A percentile compares a stretch with the other conserved stretches of the same genome.
phyloP scores from a whole-genome alignment of 1,140 invertebrate species.

The Campoletis sonorensis region DNA sequence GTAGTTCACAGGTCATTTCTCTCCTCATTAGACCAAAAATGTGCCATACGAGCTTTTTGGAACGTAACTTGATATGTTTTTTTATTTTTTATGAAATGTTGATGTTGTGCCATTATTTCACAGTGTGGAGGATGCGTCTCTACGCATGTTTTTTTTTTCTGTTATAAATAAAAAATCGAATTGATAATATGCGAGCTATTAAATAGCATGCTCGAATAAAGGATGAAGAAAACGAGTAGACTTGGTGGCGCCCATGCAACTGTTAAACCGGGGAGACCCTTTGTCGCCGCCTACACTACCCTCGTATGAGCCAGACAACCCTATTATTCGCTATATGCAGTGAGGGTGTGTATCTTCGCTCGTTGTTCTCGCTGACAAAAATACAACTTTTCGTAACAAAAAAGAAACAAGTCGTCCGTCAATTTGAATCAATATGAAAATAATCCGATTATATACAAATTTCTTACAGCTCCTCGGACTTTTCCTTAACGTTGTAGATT shows the following conservation, averaged over 20 bases:
- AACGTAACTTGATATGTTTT: too few species aligned
- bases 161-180: constrained; percentile 11
- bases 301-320: constrained; percentile 37
- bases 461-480: background rate
- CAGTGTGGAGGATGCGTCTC: background rate
- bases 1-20: too few species aligned
- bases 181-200: constrained; percentile 2
- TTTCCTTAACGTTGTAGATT: background rate
- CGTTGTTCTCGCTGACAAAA: background rate
- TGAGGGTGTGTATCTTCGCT: background rate
- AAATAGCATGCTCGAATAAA: background rate
- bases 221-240: constrained; percentile 54
- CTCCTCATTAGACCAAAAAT: too few species aligned
- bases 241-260: constrained; percentile 67
- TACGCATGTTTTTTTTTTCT: background rate
- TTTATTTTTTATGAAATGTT: background rate
- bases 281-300: constrained; percentile 15
- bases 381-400: background rate
- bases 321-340: background rate
- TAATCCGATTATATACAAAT: too few species aligned
- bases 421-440: too few species aligned
- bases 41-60: too few species aligned
- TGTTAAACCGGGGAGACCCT: constrained; percentile 50
- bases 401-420: background rate
- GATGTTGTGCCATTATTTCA: too few species aligned